These are phyloP conservation scores for Salvelinus sp. DNA, from an alignment of 2,113 vertebrate genomes.

Conservation along the genomic window DNA sequence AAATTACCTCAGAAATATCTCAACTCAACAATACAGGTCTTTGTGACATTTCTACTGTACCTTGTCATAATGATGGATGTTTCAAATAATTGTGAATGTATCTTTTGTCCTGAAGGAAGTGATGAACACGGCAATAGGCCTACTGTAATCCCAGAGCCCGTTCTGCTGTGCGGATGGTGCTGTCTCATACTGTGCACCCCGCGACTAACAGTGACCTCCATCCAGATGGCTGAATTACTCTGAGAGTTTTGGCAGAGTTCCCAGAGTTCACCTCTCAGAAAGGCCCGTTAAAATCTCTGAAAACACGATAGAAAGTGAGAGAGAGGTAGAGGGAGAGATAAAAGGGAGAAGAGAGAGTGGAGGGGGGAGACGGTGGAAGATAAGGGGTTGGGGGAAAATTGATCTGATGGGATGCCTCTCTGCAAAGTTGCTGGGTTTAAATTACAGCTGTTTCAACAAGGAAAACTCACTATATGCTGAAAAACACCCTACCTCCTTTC, in stretches of 20 bases:
- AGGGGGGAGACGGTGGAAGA: conserved; percentile 17
- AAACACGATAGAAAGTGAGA: conserved; percentile 29
- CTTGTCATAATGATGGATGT: neutral
- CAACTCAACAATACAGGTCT: too few species aligned
- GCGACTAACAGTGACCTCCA: conserved; percentile 48
- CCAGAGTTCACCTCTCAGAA: conserved; percentile 47
- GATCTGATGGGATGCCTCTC: conserved; percentile 46
- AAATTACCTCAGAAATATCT: too few species aligned
- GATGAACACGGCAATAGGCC: conserved; percentile 27
- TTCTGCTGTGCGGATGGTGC: conserved; percentile 23
- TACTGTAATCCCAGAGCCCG: neutral
- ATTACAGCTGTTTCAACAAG: conserved; percentile 25
- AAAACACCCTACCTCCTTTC: neutral
- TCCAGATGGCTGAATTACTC: conserved; percentile 59
- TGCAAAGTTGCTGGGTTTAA: conserved; percentile 42
- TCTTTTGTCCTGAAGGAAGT: conserved; percentile 28
- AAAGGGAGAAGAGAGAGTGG: neutral
- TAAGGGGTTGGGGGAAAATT: conserved; percentile 49
- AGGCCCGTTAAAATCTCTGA: conserved; percentile 34
- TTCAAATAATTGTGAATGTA: neutral
- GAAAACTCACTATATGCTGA: conserved; percentile 5
- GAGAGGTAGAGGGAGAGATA: conserved; percentile 27
- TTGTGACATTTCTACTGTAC: neutral
- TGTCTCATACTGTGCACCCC: conserved; percentile 28
- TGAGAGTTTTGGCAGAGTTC: neutral